Evolutionary conservation across 2,113 vertebrate genomes (phyloP).

Genomic region (Sorex araneus): DNA sequence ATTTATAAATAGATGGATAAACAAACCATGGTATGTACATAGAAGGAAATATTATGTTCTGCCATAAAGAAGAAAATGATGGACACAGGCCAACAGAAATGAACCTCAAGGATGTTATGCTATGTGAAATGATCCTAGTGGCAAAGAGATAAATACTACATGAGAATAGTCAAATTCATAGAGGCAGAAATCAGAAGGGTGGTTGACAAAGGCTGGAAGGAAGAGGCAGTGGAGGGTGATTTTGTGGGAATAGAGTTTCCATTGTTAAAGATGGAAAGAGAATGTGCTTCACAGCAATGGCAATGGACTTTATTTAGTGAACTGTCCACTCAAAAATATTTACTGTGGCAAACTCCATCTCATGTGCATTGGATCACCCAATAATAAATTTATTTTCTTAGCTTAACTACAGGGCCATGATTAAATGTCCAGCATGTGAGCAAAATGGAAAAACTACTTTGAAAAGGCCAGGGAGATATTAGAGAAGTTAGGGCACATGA

Average conservation of each 20-base stretch:
- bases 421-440: neutral
- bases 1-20: neutral
- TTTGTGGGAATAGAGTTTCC: constrained; percentile 10
- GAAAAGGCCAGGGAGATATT: too few species aligned
- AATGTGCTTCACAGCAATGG: neutral
- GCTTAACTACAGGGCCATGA: too few species aligned
- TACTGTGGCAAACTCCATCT: neutral
- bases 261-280: neutral
- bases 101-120: neutral
- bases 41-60: neutral
- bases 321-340: neutral
- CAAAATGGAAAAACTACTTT: neutral
- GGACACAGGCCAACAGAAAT: neutral
- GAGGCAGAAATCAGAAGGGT: neutral
- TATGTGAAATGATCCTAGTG: constrained; percentile 14
- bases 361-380: neutral
- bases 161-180: neutral
- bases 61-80: neutral
- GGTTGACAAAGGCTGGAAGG: neutral
- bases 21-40: neutral
- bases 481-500: too few species aligned
- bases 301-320: neutral
- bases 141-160: neutral
- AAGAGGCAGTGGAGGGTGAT: neutral
- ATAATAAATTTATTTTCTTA: neutral